Conservation (phyloP, 2,888 invertebrate genomes). For the Sarcophaga rosellei region DNA sequence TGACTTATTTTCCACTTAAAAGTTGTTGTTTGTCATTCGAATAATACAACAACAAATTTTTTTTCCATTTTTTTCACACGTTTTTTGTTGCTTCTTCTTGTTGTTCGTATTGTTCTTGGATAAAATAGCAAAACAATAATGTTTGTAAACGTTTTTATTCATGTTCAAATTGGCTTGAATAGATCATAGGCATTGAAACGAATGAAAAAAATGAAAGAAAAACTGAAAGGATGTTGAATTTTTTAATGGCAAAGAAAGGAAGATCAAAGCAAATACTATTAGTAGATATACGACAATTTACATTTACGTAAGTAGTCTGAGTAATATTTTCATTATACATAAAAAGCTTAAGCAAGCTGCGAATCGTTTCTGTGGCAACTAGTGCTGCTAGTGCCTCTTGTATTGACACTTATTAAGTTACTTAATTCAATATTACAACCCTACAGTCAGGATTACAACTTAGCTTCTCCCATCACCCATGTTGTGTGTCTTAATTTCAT, state of each 20-base stretch:
- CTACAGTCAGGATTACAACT: no score
- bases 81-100: constrained; percentile 3
- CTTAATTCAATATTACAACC: no score
- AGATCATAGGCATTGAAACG: background rate
- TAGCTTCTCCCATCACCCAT: no score
- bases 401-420: no score
- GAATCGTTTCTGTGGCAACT: no score
- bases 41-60: constrained; percentile 7
- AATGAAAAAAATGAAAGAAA: background rate
- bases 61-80: background rate
- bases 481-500: no score
- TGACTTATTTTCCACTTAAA: constrained; percentile 57
- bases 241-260: background rate
- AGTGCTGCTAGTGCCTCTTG: no score
- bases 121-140: constrained; percentile 16
- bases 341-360: no score
- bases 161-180: constrained; percentile 50
- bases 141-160: constrained; percentile 19
- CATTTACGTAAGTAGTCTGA: no score
- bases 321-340: no score
- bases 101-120: background rate
- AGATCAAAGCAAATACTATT: background rate
- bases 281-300: no score
- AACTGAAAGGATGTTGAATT: background rate
- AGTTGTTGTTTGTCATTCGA: constrained; percentile 33